A percentile compares a stretch with the other conserved stretches of the same genome.
phyloP scores from a whole-genome alignment of 2,888 invertebrate species.

The Drosophila lacicola region DNA sequence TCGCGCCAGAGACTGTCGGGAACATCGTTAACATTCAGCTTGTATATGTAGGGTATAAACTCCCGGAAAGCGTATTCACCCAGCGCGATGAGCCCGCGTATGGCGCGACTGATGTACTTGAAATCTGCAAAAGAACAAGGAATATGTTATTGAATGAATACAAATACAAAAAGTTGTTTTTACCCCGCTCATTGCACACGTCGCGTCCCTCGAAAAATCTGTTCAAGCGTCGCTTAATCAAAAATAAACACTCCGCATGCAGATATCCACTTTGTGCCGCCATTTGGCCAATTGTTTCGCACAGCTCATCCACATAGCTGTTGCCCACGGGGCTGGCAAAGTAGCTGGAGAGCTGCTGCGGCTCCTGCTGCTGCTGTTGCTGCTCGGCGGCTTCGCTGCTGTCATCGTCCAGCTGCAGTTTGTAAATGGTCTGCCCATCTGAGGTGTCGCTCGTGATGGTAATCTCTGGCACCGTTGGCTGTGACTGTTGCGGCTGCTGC shows the following conservation, averaged over 20 bases:
- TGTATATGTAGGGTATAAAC: conserved; percentile 83
- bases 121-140: conserved; percentile 69
- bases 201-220: conserved; percentile 80
- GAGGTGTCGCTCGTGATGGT: conserved; percentile 30
- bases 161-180: not conserved
- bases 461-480: conserved; percentile 27
- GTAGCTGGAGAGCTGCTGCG: conserved; percentile 71
- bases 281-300: conserved; percentile 82
- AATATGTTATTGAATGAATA: not conserved
- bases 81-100: conserved; percentile 80
- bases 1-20: conserved; percentile 80
- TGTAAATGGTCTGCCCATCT: conserved; percentile 74
- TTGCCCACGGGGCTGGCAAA: conserved; percentile 79
- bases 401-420: conserved; percentile 78
- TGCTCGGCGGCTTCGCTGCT: conserved; percentile 47
- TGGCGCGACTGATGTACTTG: conserved; percentile 81
- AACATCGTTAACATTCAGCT: conserved; percentile 72
- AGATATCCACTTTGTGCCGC: conserved; percentile 82
- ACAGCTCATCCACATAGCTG: conserved; percentile 76
- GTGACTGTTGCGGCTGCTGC: conserved; percentile 16
- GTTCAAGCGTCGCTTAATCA: conserved; percentile 77
- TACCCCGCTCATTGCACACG: conserved; percentile 75
- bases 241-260: conserved; percentile 82
- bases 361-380: conserved; percentile 43
- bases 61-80: conserved; percentile 84